Percentiles rank a stretch among this genome's conserved stretches.
These are phyloP conservation scores for Eupithecia pulchellata DNA, from an alignment of 2,888 invertebrate species.

Conservation along the genomic window DNA sequence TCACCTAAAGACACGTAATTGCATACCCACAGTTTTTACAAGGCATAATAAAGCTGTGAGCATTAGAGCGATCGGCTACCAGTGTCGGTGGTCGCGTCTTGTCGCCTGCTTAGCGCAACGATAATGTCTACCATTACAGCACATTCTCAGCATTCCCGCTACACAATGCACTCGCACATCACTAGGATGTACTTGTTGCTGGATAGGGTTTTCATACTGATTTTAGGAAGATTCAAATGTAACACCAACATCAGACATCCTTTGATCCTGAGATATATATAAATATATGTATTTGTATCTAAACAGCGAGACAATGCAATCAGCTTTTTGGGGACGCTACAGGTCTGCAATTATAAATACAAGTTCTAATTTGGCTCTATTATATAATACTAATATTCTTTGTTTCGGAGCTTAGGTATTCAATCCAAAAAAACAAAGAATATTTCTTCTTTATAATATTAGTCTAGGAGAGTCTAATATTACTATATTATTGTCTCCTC, in stretches of 20 bases:
- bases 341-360: no score
- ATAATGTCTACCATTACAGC: conserved; percentile 62
- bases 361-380: no score
- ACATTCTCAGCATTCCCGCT: conserved; percentile 59
- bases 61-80: conserved; percentile 46
- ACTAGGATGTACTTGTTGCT: conserved; percentile 18
- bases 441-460: no score
- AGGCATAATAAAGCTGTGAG: conserved; percentile 39
- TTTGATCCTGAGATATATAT: background rate
- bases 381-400: no score
- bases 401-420: no score
- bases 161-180: conserved; percentile 49
- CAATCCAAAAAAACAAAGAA: no score
- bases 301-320: no score
- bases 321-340: no score
- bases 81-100: conserved; percentile 56
- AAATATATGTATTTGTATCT: no score
- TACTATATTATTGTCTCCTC: no score
- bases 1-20: conserved; percentile 26
- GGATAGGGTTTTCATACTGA: conserved; percentile 13
- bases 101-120: conserved; percentile 58
- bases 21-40: conserved; percentile 35
- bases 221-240: background rate
- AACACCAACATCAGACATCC: background rate
- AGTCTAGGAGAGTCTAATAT: background rate